Evolutionary conservation across 2,797 vertebrate species (phyloP).

Genomic region (Hypotaenidia okinawae): DNA sequence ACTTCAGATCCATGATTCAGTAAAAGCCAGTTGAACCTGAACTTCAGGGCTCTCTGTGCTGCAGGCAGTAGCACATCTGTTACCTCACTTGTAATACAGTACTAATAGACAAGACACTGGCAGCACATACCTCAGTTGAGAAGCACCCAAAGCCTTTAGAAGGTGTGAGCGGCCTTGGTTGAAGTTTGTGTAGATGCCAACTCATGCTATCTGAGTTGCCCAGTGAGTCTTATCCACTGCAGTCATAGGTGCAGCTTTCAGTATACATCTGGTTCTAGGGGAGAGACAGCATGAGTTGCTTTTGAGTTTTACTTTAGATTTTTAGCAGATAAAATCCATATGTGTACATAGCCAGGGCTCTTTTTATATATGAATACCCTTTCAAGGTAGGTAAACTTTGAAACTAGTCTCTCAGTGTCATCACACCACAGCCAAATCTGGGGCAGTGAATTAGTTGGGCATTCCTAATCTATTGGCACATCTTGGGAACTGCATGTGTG

Average conservation of each 20-base stretch:
- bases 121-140: not conserved
- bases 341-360: fast-evolving
- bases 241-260: not conserved
- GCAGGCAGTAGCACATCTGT: slow-evolving; percentile 51
- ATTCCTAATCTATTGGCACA: not conserved
- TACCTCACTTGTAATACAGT: not conserved
- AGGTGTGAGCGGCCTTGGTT: not conserved
- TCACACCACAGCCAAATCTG: not conserved
- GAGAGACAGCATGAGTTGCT: not conserved
- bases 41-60: slow-evolving; percentile 1
- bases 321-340: not conserved
- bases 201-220: not conserved
- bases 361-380: not conserved
- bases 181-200: not conserved
- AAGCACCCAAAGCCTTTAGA: not conserved
- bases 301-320: not conserved
- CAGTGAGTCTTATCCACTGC: not conserved
- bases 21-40: slow-evolving; percentile 8
- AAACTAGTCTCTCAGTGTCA: not conserved
- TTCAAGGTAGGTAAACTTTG: not conserved
- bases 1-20: slow-evolving; percentile 14
- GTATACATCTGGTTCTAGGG: not conserved
- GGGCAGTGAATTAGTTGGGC: not conserved
- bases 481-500: not conserved
- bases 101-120: not conserved